Conservation (phyloP, 2,113 vertebrate species). For the Myotis lucifugus region DNA sequence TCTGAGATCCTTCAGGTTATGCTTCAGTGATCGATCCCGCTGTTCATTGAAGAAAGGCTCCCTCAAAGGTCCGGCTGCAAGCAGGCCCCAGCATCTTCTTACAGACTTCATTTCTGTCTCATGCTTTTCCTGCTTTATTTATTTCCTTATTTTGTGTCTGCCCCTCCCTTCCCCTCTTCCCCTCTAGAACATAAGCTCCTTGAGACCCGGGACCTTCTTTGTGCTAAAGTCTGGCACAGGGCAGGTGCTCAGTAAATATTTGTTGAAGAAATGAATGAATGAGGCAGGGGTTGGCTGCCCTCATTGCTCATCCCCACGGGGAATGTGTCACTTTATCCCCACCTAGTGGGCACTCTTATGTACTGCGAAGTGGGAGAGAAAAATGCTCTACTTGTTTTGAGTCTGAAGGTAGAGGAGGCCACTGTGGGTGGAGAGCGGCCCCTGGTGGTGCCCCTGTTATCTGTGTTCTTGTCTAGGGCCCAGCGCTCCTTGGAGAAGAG, state of each 20-base stretch:
- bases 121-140: background rate
- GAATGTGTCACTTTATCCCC: conserved; percentile 58
- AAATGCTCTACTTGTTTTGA: accelerated
- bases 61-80: background rate
- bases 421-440: background rate
- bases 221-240: background rate
- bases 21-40: background rate
- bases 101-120: background rate
- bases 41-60: background rate
- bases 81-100: background rate
- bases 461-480: background rate
- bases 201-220: background rate
- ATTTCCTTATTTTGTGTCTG: background rate
- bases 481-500: background rate
- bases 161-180: background rate
- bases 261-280: background rate
- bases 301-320: background rate
- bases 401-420: no score
- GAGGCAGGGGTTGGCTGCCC: background rate
- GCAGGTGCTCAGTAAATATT: background rate
- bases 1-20: background rate
- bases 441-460: background rate
- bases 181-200: background rate
- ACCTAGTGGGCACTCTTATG: conserved; percentile 67
- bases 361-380: conserved; percentile 56